Conservation (phyloP, 1,140 invertebrate species). For the Macrobrachium nipponense region DNA sequence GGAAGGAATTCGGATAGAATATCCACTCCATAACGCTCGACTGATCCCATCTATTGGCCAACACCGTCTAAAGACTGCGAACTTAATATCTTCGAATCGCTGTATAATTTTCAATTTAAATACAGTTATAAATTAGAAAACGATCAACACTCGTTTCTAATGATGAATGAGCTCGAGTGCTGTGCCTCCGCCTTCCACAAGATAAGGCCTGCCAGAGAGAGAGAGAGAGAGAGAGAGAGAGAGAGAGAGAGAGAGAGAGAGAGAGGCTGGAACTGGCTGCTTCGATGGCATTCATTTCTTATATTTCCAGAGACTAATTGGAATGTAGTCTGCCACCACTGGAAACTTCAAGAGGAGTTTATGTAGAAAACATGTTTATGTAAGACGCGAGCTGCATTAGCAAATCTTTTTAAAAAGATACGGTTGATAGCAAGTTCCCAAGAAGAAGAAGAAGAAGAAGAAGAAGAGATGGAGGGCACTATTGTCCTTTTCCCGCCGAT, state of each 20-base stretch:
- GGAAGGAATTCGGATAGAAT: not conserved
- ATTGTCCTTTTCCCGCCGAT: slow-evolving; percentile 25
- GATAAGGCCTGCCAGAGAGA: too few species aligned
- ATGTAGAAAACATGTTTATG: slow-evolving; percentile 6
- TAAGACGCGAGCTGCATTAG: slow-evolving; percentile 21
- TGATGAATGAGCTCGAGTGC: slow-evolving; percentile 7
- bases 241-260: too few species aligned
- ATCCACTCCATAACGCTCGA: not conserved
- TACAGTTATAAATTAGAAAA: slow-evolving; percentile 41
- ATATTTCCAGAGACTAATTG: slow-evolving; percentile 9
- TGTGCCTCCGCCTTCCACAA: not conserved
- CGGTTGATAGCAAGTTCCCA: slow-evolving; percentile 34
- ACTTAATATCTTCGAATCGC: slow-evolving; percentile 33
- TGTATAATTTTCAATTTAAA: slow-evolving; percentile 50
- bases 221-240: too few species aligned
- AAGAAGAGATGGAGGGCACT: slow-evolving; percentile 22
- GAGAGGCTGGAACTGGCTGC: not conserved
- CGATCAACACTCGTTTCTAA: slow-evolving; percentile 20
- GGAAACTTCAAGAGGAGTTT: slow-evolving; percentile 2
- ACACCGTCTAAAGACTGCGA: not conserved
- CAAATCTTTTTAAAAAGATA: slow-evolving; percentile 26
- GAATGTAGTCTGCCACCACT: not conserved
- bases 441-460: too few species aligned
- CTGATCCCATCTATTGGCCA: not conserved
- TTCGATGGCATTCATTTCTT: slow-evolving; percentile 2